phyloP scores from a whole-genome alignment of 2,113 vertebrate species.

The Mormoops blainvillei region DNA sequence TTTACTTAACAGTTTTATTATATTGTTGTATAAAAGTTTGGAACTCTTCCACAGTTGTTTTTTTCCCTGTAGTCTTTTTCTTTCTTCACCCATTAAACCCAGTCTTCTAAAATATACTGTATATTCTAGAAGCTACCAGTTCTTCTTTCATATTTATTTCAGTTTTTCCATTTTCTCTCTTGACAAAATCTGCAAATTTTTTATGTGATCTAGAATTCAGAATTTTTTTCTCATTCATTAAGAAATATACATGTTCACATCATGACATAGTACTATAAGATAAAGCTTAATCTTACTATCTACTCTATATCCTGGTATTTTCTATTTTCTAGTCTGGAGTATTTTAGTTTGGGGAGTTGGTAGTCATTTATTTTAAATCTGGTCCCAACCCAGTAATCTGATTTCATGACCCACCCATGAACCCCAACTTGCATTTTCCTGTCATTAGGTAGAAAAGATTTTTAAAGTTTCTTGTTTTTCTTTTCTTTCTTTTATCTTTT shows the following conservation, averaged over 20 bases:
- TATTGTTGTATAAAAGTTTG: neutral
- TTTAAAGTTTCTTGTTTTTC: neutral
- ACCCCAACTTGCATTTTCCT: neutral
- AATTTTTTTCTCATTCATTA: neutral
- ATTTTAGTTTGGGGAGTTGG: neutral
- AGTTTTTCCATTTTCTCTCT: neutral
- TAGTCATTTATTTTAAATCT: slow-evolving; percentile 22
- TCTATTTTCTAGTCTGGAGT: neutral
- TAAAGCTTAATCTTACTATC: neutral
- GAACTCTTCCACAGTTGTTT: neutral
- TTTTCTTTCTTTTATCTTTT: neutral
- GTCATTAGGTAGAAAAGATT: neutral
- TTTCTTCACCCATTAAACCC: neutral
- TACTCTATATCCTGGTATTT: neutral
- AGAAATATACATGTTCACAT: neutral
- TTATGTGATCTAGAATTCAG: neutral
- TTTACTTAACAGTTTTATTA: neutral
- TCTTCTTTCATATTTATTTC: neutral
- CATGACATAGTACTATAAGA: neutral
- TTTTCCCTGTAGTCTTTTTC: neutral
- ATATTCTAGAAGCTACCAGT: neutral
- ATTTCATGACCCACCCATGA: neutral
- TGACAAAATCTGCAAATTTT: neutral
- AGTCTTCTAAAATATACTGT: neutral
- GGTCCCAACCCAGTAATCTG: neutral